Conservation (phyloP, 2,888 invertebrate species). For the Troides helena region DNA sequence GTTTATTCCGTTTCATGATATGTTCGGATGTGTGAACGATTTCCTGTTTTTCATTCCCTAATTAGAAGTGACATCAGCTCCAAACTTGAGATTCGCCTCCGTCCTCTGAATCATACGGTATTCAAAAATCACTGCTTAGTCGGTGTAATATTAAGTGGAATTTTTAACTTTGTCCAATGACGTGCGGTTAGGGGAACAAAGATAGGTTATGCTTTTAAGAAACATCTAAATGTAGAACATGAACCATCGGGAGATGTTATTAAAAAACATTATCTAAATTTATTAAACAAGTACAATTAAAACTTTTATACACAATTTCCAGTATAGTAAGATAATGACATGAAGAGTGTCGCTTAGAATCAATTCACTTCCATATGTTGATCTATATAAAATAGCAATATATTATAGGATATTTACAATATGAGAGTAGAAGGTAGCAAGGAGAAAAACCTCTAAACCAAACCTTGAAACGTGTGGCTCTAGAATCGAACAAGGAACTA, state of each 20-base stretch:
- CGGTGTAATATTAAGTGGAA: constrained; percentile 13
- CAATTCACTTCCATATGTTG: too few relatives aligned
- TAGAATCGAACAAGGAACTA: too few relatives aligned
- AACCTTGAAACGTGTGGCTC: too few relatives aligned
- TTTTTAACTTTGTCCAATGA: constrained; percentile 1
- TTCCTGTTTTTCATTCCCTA: constrained; percentile 1
- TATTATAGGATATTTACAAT: too few relatives aligned
- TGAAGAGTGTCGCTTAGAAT: too few relatives aligned
- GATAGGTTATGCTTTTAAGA: not conserved
- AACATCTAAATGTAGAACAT: constrained; percentile 1
- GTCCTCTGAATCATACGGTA: constrained; percentile 14
- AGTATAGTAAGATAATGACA: too few relatives aligned
- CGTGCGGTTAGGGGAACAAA: not conserved
- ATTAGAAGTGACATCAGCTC: constrained; percentile 19
- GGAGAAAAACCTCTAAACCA: too few relatives aligned
- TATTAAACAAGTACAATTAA: too few relatives aligned
- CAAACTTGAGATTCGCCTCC: constrained; percentile 8
- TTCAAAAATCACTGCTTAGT: constrained; percentile 18
- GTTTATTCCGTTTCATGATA: not conserved
- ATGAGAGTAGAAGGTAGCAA: too few relatives aligned
- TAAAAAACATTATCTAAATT: not conserved
- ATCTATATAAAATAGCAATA: too few relatives aligned
- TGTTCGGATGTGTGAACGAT: not conserved
- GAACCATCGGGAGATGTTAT: not conserved
- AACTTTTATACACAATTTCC: too few relatives aligned